Percentiles rank a stretch among this genome's conserved stretches.
These are phyloP conservation scores for Orchesella flavescens DNA, from an alignment of 2,888 invertebrate genomes.

Conservation along the genomic window DNA sequence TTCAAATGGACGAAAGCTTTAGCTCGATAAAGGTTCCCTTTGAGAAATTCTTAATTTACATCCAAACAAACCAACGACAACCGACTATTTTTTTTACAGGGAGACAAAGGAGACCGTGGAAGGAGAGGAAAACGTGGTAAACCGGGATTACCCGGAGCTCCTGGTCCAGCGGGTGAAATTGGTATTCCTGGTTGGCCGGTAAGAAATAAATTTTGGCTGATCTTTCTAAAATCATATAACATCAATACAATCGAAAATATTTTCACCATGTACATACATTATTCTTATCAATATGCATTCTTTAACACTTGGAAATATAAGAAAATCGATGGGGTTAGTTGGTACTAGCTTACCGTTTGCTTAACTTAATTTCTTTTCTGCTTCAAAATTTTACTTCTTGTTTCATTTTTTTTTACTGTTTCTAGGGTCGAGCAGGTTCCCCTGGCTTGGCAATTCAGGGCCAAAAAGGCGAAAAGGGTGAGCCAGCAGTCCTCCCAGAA, in stretches of 20 bases:
- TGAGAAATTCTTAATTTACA: neutral
- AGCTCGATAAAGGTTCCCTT: neutral
- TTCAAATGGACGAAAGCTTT: constrained; percentile 39
- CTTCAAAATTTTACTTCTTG: neutral
- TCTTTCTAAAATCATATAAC: no score
- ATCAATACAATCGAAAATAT: no score
- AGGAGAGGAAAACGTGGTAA: constrained; percentile 80
- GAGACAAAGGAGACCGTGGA: constrained; percentile 83
- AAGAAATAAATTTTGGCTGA: no score
- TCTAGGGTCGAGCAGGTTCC: constrained; percentile 83
- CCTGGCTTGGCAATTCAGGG: constrained; percentile 76
- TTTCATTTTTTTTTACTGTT: constrained; percentile 46
- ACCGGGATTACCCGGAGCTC: constrained; percentile 72
- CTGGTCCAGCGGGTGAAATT: constrained; percentile 80
- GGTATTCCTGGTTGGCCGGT: constrained; percentile 88
- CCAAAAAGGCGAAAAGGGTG: constrained; percentile 76
- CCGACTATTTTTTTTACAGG: constrained; percentile 78
- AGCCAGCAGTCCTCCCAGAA: constrained; percentile 67
- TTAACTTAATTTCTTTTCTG: neutral
- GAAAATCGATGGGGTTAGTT: constrained; percentile 45
- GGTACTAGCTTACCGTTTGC: no score
- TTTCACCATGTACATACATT: no score
- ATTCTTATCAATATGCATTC: no score
- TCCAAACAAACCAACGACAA: neutral
- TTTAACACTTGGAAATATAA: neutral